Evolutionary conservation across 1,140 invertebrate species (phyloP), one percentile per base, ranked within the genome.

Genomic region (Saccostrea glomerata): DNA sequence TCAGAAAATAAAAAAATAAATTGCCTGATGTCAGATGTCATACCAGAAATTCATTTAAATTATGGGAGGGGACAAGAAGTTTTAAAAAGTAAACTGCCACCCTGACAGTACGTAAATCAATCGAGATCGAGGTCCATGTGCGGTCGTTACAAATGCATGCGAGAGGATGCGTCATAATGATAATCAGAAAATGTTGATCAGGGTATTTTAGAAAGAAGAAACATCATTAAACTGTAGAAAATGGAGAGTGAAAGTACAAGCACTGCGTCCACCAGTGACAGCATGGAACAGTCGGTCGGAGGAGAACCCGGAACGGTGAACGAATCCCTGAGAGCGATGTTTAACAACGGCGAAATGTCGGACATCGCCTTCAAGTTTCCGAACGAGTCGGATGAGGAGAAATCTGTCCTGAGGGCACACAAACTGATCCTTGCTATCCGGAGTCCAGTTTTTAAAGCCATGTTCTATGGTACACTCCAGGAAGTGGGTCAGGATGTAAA

Each of bases 381-480:
- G 1, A 63, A 82, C n/a, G 85, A 89, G 55, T 56, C 85, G 2
- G 23, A 36, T 4, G 25, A 40, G 15, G 56, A 82, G 25, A 82
- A 60, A 4, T 30, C 25, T 36, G 70, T 77, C 11, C 13, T 89
- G 20, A 82, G 47, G 20, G 88, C 88, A 58, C 88, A 89, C 23
- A 83, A 84, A 40, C 47, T 86, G 73, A 85, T 82, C 11, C 82
- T 89, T 66, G 88, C 88, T 12, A 86, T 89, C n/a, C n/a, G 88
- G 13, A 89, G 88, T 84, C 55, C 88, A 13, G 88, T 89, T n/a
- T 89, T 89, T 40, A 84, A 86, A 56, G 86, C 88, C 9, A 89
- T 89, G 88, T 89, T 89, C 73, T 89, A 83, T 36, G 88, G 88
- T 25, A 84, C 77, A 40, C 56, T 89, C 17, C 85, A 58, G 9